Evolutionary conservation across 2,797 vertebrate species (phyloP).

Genomic region (Enteromius anoplus): DNA sequence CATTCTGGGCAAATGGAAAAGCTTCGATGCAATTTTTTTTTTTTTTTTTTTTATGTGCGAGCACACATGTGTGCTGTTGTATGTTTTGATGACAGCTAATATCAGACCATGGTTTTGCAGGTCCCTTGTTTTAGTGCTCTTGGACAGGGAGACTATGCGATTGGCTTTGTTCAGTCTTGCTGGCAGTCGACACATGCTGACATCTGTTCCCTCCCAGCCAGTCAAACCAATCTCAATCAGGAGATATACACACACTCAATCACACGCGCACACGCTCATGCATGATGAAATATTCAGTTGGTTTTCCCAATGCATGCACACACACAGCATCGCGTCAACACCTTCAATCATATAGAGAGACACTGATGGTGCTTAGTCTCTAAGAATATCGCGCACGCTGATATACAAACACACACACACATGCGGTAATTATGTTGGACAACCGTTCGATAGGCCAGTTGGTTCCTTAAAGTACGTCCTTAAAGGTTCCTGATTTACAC

Average conservation of each 20-base stretch:
- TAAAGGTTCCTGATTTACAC: constrained; percentile 49
- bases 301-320: constrained; percentile 36
- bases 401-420: constrained; percentile 52
- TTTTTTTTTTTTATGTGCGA: constrained; percentile 23
- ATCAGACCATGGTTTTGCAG: constrained; percentile 79
- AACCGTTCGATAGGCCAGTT: constrained; percentile 43
- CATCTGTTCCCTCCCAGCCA: constrained; percentile 96
- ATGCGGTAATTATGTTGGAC: constrained; percentile 11
- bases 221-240: constrained; percentile 94
- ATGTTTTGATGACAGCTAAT: constrained; percentile 78
- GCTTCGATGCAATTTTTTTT: constrained; percentile 7
- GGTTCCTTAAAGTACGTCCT: constrained; percentile 68
- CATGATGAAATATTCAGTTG: constrained; percentile 48
- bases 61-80: constrained; percentile 54
- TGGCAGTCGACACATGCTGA: constrained; percentile 90
- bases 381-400: constrained; percentile 19
- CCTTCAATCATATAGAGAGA: constrained; percentile 49
- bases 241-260: constrained; percentile 75
- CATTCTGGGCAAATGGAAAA: constrained; percentile 36
- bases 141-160: constrained; percentile 89
- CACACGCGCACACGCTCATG: constrained; percentile 55
- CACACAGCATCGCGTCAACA: constrained; percentile 52
- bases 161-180: constrained; percentile 92
- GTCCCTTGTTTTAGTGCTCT: constrained; percentile 77
- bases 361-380: constrained; percentile 33